Percentiles rank a stretch among this genome's conserved stretches.
Conservation (phyloP, 2,888 invertebrate species). For the Hipparchia semele region DNA sequence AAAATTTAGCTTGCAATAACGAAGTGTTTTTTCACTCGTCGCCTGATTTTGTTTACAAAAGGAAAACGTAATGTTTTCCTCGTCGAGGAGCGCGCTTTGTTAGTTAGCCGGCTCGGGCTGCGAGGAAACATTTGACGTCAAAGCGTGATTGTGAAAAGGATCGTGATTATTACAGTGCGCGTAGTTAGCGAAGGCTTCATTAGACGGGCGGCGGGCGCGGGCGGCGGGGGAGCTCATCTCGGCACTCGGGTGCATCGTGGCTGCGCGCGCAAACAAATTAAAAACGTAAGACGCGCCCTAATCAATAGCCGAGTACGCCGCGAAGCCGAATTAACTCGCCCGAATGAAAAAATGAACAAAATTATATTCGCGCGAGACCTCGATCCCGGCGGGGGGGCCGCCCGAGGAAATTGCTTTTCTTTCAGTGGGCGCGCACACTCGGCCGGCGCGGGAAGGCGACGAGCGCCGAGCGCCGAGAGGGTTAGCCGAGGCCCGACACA, state of each 20-base stretch:
- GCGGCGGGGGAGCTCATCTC: slow-evolving; percentile 65
- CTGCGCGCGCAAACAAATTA: slow-evolving; percentile 84
- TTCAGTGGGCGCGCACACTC: slow-evolving; percentile 81
- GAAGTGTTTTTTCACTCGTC: slow-evolving; percentile 35
- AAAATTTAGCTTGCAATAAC: slow-evolving; percentile 29
- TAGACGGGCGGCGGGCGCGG: slow-evolving; percentile 54
- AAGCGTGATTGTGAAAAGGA: slow-evolving; percentile 71
- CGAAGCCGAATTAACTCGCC: slow-evolving; percentile 82
- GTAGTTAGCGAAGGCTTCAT: slow-evolving; percentile 77
- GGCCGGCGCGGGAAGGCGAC: slow-evolving; percentile 54
- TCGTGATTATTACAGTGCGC: slow-evolving; percentile 69
- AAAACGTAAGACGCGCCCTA: slow-evolving; percentile 83
- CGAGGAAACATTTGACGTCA: slow-evolving; percentile 60
- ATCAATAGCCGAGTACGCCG: slow-evolving; percentile 82
- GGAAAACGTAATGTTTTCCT: slow-evolving; percentile 51
- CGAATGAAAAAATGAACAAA: slow-evolving; percentile 84
- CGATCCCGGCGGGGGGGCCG: slow-evolving; percentile 58
- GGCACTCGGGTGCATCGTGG: slow-evolving; percentile 71
- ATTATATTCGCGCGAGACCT: slow-evolving; percentile 83
- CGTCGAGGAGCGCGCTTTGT: slow-evolving; percentile 43
- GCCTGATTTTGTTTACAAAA: slow-evolving; percentile 47
- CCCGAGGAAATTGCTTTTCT: slow-evolving; percentile 83
- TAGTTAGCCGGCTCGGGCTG: slow-evolving; percentile 46
- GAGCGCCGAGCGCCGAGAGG: slow-evolving; percentile 60
- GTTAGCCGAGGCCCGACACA: slow-evolving; percentile 71